These are phyloP conservation scores for Calliopsis andreniformis DNA, from an alignment of 1,140 invertebrate genomes.

Conservation along the genomic window DNA sequence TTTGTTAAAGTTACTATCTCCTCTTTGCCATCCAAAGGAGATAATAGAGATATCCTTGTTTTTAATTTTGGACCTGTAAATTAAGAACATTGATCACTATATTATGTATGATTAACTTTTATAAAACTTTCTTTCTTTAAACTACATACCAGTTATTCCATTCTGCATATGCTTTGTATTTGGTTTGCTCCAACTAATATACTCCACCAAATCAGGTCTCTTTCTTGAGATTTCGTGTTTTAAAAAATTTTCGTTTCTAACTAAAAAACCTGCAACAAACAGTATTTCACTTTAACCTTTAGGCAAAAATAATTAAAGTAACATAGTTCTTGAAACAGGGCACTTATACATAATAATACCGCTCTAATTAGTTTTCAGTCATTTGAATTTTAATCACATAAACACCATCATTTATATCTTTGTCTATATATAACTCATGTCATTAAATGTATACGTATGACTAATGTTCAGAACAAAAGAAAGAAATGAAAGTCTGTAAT, in stretches of 20 bases:
- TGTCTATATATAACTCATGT: background rate
- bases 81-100: background rate
- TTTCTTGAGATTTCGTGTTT: conserved; percentile 81
- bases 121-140: background rate
- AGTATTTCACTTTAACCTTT: too few relatives aligned
- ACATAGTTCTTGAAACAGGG: too few relatives aligned
- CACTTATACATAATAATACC: too few relatives aligned
- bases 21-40: conserved; percentile 82
- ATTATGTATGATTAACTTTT: background rate
- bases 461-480: too few relatives aligned
- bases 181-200: conserved; percentile 82
- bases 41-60: conserved; percentile 80
- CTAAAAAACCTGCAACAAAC: conserved; percentile 82
- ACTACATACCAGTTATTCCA: conserved; percentile 80
- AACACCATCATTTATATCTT: too few relatives aligned
- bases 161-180: conserved; percentile 82
- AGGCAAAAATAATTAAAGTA: too few relatives aligned
- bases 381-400: too few relatives aligned
- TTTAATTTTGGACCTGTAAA: conserved; percentile 69
- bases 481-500: too few relatives aligned
- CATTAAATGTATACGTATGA: background rate
- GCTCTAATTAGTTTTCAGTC: too few relatives aligned
- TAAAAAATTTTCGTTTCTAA: conserved; percentile 82
- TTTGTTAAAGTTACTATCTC: conserved; percentile 79
- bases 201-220: conserved; percentile 80